phyloP scores from a whole-genome alignment of 2,797 vertebrate species.

The Phalanger gymnotis region DNA sequence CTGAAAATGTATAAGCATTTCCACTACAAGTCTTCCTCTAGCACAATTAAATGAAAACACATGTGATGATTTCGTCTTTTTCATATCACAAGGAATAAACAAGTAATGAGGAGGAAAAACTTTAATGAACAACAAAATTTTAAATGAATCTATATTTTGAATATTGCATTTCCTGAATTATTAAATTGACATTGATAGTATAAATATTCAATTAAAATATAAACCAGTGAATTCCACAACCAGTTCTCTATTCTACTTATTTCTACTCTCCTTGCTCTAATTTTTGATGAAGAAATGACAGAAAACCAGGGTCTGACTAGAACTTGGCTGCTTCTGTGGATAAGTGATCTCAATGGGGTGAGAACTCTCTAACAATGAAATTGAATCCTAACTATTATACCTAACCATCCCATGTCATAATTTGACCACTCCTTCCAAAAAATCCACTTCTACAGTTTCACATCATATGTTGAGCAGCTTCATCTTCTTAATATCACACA shows the following conservation, averaged over 20 bases:
- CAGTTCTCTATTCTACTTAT: not conserved
- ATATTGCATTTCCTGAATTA: slow-evolving; percentile 31
- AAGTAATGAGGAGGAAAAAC: not conserved
- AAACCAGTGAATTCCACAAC: not conserved
- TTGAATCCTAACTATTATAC: not conserved
- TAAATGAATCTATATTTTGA: not conserved
- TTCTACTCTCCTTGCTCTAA: not conserved
- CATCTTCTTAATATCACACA: not conserved
- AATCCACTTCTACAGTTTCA: not conserved
- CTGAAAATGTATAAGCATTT: not conserved
- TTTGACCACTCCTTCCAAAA: not conserved
- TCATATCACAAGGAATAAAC: not conserved
- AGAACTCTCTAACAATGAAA: not conserved
- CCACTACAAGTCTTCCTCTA: not conserved
- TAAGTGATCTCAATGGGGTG: not conserved
- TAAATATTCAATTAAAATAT: slow-evolving; percentile 1
- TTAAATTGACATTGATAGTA: not conserved
- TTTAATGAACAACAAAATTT: not conserved
- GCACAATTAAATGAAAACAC: not conserved
- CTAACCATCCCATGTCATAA: not conserved
- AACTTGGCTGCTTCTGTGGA: too few species aligned
- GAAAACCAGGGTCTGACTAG: not conserved
- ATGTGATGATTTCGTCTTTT: not conserved
- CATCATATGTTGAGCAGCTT: not conserved
- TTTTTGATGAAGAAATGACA: not conserved